These are phyloP conservation scores for Phallusia fumigata DNA, from an alignment of 23 tunicate species.

Conservation along the genomic window DNA sequence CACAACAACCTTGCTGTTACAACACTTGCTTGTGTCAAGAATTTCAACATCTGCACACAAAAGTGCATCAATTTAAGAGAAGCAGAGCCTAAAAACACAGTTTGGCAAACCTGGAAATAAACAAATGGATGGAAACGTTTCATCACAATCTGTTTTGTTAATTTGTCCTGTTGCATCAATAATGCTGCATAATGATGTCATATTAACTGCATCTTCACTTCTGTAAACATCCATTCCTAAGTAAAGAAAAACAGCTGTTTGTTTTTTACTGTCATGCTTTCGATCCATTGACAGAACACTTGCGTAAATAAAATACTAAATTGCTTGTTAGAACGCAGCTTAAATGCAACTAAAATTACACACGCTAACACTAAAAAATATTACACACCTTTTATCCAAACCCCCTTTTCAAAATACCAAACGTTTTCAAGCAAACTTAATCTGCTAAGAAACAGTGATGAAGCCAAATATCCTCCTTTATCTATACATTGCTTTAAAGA, in stretches of 20 bases:
- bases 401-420: not conserved
- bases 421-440: not conserved
- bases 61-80: not conserved
- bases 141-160: not conserved
- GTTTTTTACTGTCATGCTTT: not conserved
- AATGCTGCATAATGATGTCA: not conserved
- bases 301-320: not conserved
- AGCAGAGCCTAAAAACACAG: not conserved
- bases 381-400: not conserved
- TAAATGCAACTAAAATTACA: too few species aligned
- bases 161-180: not conserved
- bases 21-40: slow-evolving; percentile 9
- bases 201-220: not conserved
- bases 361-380: not conserved
- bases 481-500: not conserved
- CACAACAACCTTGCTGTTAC: not conserved
- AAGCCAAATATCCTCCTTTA: not conserved
- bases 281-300: not conserved
- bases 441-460: not conserved
- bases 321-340: not conserved
- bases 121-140: not conserved
- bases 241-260: not conserved
- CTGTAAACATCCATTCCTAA: not conserved
- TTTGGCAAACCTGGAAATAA: not conserved
- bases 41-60: not conserved